Conservation (phyloP, 2,113 vertebrate genomes). For the Psettodes erumei region DNA sequence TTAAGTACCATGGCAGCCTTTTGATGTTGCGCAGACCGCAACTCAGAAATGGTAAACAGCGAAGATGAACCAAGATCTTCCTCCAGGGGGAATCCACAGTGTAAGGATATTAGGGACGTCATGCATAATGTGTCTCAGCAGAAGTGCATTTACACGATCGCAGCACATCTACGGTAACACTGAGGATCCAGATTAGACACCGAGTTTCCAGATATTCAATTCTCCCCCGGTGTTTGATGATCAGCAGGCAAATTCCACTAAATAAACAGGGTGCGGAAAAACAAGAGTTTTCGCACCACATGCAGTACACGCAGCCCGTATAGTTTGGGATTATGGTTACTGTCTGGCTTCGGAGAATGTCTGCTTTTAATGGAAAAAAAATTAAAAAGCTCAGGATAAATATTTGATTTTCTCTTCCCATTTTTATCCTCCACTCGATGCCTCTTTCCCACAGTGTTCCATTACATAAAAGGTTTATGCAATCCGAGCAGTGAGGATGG, state of each 20-base stretch:
- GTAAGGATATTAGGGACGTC: conserved; percentile 78
- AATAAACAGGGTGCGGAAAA: conserved; percentile 34
- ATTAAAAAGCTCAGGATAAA: conserved; percentile 78
- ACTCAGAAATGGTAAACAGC: conserved; percentile 81
- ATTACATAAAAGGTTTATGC: conserved; percentile 85
- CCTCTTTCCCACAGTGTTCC: conserved; percentile 80
- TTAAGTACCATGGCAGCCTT: conserved; percentile 80
- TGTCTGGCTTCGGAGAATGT: conserved; percentile 33
- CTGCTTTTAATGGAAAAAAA: conserved; percentile 62
- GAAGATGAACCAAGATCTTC: conserved; percentile 79
- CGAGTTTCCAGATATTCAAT: conserved; percentile 58
- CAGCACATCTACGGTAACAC: conserved; percentile 53
- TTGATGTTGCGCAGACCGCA: conserved; percentile 80
- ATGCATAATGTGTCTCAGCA: conserved; percentile 78
- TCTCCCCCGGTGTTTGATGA: conserved; percentile 50
- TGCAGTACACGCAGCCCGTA: conserved; percentile 16
- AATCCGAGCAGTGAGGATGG: conserved; percentile 77
- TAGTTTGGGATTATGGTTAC: conserved; percentile 41
- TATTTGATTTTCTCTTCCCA: conserved; percentile 82
- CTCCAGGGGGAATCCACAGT: conserved; percentile 77
- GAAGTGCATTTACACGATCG: conserved; percentile 54
- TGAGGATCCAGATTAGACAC: conserved; percentile 57
- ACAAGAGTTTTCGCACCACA: conserved; percentile 19
- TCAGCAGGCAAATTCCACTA: conserved; percentile 48
- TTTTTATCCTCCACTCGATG: conserved; percentile 79